Evolutionary conservation across 1,140 invertebrate species (phyloP).

Genomic region (Apis cerana): DNA sequence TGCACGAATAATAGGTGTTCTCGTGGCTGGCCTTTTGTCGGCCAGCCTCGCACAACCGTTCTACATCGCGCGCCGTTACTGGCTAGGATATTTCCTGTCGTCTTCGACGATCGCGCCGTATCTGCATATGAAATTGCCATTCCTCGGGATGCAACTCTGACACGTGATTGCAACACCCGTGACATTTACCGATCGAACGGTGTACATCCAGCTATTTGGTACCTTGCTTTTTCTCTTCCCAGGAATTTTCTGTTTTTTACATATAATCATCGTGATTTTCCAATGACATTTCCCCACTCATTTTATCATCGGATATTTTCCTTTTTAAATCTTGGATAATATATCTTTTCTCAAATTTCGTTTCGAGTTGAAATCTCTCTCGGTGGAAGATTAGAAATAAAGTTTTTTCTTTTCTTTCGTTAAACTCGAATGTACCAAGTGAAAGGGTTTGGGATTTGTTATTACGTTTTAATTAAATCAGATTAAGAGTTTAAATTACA

Average conservation of each 20-base stretch:
- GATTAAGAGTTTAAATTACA: background rate
- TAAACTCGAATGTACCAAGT: too few relatives aligned
- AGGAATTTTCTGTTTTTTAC: background rate
- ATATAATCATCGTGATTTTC: background rate
- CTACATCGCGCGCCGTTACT: constrained; percentile 1
- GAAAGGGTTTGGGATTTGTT: too few relatives aligned
- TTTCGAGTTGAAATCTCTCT: too few relatives aligned
- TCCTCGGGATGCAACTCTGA: background rate
- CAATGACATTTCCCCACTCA: too few relatives aligned
- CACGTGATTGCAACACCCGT: background rate
- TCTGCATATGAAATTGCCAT: background rate
- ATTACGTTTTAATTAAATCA: too few relatives aligned
- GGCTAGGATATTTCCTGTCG: background rate
- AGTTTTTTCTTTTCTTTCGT: too few relatives aligned
- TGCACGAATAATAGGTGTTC: constrained; percentile 55
- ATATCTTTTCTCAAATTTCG: too few relatives aligned
- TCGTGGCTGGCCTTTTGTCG: constrained; percentile 47
- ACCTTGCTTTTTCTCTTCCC: background rate
- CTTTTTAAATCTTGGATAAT: too few relatives aligned
- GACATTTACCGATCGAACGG: constrained; percentile 13
- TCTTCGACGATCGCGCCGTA: background rate
- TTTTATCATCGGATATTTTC: too few relatives aligned
- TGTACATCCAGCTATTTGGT: background rate
- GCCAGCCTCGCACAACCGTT: constrained; percentile 13
- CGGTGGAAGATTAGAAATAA: too few relatives aligned